phyloP scores from a whole-genome alignment of 2,113 vertebrate species.

The Psammodynastes pulverulentus region DNA sequence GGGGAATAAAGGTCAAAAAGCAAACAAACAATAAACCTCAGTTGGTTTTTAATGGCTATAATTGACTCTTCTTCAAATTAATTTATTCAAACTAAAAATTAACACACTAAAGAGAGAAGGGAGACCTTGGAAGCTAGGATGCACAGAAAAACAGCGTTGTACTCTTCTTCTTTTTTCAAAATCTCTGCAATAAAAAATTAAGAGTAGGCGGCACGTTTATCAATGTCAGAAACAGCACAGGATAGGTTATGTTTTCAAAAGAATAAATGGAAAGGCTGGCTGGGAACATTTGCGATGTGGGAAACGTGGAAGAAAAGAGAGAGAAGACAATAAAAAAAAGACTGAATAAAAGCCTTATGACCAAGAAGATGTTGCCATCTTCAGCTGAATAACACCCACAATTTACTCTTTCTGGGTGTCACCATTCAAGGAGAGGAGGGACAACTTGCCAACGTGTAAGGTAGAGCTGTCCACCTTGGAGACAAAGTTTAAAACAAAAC shows the following conservation, averaged over 20 bases:
- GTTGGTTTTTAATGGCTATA: background rate
- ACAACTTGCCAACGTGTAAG: background rate
- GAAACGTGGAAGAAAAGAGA: background rate
- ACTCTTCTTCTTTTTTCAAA: background rate
- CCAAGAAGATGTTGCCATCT: background rate
- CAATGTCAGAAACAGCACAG: background rate
- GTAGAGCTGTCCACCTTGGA: background rate
- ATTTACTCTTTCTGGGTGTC: background rate
- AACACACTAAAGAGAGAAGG: background rate
- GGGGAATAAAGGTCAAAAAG: constrained; percentile 16
- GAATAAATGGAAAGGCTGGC: background rate
- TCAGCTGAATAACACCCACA: background rate
- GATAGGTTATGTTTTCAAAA: background rate
- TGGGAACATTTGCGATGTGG: background rate
- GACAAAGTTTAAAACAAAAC: background rate
- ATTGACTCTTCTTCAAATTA: background rate
- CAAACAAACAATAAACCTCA: background rate
- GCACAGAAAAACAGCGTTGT: background rate
- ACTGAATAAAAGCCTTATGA: background rate
- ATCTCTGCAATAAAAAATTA: background rate
- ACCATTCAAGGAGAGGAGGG: background rate
- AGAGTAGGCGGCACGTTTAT: background rate
- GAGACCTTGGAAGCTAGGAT: background rate
- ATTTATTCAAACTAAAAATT: background rate
- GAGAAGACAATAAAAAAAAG: background rate